Evolutionary conservation across 2,113 vertebrate species (phyloP).

Genomic region (Ondatra zibethicus): DNA sequence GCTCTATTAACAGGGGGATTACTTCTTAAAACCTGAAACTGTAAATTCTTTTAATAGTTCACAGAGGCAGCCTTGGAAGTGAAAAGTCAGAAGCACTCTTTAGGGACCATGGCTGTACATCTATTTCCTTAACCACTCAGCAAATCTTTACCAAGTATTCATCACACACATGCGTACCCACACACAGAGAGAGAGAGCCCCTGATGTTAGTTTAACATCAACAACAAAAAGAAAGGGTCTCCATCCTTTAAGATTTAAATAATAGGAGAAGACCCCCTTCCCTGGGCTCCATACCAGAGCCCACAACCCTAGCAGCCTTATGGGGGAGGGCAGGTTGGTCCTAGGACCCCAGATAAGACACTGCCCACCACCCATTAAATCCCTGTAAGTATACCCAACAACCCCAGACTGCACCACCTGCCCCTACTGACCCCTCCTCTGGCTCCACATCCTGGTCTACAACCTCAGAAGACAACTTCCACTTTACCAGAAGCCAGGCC

Average conservation of each 20-base stretch:
- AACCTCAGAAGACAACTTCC: too few relatives aligned
- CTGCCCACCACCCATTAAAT: too few relatives aligned
- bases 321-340: too few relatives aligned
- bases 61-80: background rate
- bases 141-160: slow-evolving; percentile 15
- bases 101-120: background rate
- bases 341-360: too few relatives aligned
- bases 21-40: slow-evolving; percentile 33
- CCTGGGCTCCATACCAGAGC: too few relatives aligned
- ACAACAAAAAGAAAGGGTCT: background rate
- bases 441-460: too few relatives aligned
- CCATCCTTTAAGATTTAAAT: background rate
- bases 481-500: too few relatives aligned
- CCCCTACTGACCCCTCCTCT: too few relatives aligned
- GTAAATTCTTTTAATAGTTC: slow-evolving; percentile 58
- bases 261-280: background rate
- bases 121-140: background rate
- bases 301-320: too few relatives aligned
- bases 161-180: background rate
- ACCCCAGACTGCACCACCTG: too few relatives aligned
- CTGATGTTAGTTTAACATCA: background rate
- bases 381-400: too few relatives aligned
- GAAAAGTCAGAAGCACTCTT: slow-evolving; percentile 29
- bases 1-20: slow-evolving; percentile 22
- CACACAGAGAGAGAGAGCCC: background rate